A percentile compares a stretch with the other conserved stretches of the same genome.
These are phyloP conservation scores for Xanthia togata DNA, from an alignment of 2,888 invertebrate species.

Conservation along the genomic window DNA sequence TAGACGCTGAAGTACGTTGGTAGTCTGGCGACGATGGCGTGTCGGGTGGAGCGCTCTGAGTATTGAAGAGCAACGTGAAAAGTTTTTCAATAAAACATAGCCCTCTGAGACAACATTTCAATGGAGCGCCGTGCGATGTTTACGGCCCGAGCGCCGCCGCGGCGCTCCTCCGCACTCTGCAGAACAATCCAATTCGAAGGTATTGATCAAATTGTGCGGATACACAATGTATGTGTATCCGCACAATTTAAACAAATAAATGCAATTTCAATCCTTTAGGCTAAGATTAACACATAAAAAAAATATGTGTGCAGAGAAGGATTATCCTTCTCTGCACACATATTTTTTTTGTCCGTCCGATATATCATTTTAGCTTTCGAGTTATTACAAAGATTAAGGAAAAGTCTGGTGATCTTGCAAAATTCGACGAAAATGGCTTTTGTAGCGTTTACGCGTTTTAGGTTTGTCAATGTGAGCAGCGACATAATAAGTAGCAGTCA, in stretches of 20 bases:
- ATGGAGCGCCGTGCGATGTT: conserved; percentile 85
- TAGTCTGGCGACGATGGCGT: conserved; percentile 64
- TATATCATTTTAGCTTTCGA: conserved; percentile 35
- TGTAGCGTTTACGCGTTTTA: conserved; percentile 2
- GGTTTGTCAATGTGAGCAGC: not conserved
- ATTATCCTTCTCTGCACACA: conserved; percentile 25
- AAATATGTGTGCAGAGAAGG: too few species aligned
- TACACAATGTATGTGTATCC: conserved; percentile 58
- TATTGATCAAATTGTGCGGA: conserved; percentile 83
- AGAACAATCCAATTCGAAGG: conserved; percentile 82
- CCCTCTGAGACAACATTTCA: conserved; percentile 88
- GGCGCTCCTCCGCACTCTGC: conserved; percentile 74
- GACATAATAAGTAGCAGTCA: too few species aligned
- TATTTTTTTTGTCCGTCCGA: conserved; percentile 22
- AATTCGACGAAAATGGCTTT: conserved; percentile 12
- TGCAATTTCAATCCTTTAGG: conserved; percentile 46
- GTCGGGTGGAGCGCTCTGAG: conserved; percentile 69
- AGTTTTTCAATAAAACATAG: conserved; percentile 89
- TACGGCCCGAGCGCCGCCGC: conserved; percentile 78
- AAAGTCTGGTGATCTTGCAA: conserved; percentile 41
- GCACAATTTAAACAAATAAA: conserved; percentile 63
- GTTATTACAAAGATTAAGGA: conserved; percentile 26
- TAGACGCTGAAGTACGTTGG: conserved; percentile 34
- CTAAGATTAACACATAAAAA: conserved; percentile 43
- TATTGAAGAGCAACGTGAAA: conserved; percentile 78